These are phyloP conservation scores for Nephila pilipes DNA, from an alignment of 1,140 invertebrate species.

Conservation along the genomic window DNA sequence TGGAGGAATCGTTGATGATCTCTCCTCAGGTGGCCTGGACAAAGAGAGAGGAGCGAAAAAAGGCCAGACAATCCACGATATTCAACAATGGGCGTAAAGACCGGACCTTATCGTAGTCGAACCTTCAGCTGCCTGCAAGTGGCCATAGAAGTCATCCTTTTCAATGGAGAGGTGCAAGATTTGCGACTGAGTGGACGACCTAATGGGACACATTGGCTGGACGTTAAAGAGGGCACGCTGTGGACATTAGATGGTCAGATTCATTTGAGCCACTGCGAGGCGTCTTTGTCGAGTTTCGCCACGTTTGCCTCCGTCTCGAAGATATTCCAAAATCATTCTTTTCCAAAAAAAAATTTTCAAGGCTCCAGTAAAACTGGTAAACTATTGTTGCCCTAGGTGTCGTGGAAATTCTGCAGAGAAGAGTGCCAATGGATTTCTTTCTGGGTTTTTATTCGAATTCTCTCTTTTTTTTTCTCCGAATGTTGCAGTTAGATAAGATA, in stretches of 20 bases:
- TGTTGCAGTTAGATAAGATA: constrained; percentile 16
- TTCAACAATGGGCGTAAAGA: constrained; percentile 36
- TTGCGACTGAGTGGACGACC: constrained; percentile 56
- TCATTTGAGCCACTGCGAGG: constrained; percentile 19
- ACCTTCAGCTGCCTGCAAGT: neutral
- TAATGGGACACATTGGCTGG: constrained; percentile 52
- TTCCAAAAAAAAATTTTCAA: neutral
- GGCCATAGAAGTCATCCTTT: constrained; percentile 36
- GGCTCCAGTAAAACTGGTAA: neutral
- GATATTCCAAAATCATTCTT: constrained; percentile 31
- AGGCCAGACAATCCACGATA: neutral
- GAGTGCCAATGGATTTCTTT: constrained; percentile 26
- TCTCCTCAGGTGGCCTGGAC: constrained; percentile 46
- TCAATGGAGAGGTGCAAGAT: constrained; percentile 51
- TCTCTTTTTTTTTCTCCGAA: neutral
- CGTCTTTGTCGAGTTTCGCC: constrained; percentile 17
- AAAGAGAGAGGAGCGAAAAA: constrained; percentile 12
- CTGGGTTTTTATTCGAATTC: neutral
- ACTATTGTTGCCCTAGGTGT: constrained; percentile 29
- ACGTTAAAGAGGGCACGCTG: constrained; percentile 7
- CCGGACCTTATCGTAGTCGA: constrained; percentile 45
- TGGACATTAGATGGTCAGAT: constrained; percentile 60
- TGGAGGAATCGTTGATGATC: constrained; percentile 43
- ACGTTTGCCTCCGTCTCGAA: constrained; percentile 5
- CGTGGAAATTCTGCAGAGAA: constrained; percentile 9